Percentiles rank a stretch among this genome's conserved stretches.
These are phyloP conservation scores for Cetoscarus ocellatus DNA, from an alignment of 2,797 vertebrate species.

Conservation along the genomic window DNA sequence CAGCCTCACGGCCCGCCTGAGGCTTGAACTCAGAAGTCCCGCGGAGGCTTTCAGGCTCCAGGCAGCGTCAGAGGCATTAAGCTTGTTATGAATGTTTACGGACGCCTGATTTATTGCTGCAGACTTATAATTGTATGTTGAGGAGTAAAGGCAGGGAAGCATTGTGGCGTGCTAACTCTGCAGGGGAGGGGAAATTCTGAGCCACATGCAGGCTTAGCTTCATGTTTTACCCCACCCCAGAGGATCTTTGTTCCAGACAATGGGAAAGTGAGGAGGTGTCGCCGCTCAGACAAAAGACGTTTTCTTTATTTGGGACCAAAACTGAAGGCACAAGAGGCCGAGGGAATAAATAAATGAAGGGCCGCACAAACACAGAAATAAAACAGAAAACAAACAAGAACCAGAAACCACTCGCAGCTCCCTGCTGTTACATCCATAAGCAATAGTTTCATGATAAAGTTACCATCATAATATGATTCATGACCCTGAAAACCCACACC, in stretches of 20 bases:
- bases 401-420: too few species aligned
- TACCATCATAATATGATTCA: too few species aligned
- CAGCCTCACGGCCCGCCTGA: constrained; percentile 32
- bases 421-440: too few species aligned
- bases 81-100: constrained; percentile 5
- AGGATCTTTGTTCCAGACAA: background rate
- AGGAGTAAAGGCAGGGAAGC: background rate
- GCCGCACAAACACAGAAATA: too few species aligned
- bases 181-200: background rate
- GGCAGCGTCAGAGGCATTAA: constrained; percentile 12
- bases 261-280: background rate
- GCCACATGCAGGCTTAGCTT: background rate
- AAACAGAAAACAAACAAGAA: too few species aligned
- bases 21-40: constrained; percentile 39
- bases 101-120: constrained; percentile 25
- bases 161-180: background rate
- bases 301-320: too few species aligned
- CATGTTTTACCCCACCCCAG: background rate
- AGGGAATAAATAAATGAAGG: too few species aligned
- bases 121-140: constrained; percentile 5
- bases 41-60: constrained; percentile 28
- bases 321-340: too few species aligned
- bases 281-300: background rate
- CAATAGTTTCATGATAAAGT: too few species aligned
- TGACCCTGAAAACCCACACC: too few species aligned